phyloP scores from a whole-genome alignment of 1,140 invertebrate species.

The Dermatophagoides farinae region DNA sequence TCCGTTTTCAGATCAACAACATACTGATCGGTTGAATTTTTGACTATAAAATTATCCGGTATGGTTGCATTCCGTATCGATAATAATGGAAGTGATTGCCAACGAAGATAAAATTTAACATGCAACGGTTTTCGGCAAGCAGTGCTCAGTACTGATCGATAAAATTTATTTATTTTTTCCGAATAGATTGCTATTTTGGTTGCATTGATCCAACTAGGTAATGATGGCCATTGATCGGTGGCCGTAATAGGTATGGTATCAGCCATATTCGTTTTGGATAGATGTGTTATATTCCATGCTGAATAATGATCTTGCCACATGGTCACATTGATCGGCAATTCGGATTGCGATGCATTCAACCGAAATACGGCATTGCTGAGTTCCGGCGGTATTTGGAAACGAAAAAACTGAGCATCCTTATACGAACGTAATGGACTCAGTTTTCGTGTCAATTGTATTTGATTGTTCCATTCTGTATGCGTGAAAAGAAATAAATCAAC shows the following conservation, averaged over 20 bases:
- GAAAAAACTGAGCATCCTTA: constrained; percentile 25
- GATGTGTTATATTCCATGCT: not conserved
- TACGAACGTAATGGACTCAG: constrained; percentile 22
- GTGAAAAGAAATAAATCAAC: not conserved
- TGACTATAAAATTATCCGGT: constrained; percentile 31
- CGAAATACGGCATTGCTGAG: constrained; percentile 15
- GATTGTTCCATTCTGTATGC: constrained; percentile 13
- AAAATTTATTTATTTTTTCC: not conserved
- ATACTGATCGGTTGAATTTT: constrained; percentile 19
- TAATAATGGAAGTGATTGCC: constrained; percentile 52
- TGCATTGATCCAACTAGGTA: not conserved
- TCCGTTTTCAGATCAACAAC: constrained; percentile 15
- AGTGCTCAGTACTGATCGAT: not conserved
- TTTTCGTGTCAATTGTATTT: constrained; percentile 22
- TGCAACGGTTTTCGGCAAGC: constrained; percentile 2
- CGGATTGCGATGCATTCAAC: constrained; percentile 8
- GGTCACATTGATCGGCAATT: not conserved
- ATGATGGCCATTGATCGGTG: not conserved
- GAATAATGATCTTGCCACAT: not conserved
- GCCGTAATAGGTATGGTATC: too few species aligned
- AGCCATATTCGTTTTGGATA: not conserved
- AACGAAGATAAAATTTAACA: constrained; percentile 27
- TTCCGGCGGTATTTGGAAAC: constrained; percentile 22
- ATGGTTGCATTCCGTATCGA: constrained; percentile 49
- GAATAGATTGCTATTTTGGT: not conserved